A percentile compares a stretch with the other conserved stretches of the same genome.
phyloP scores from a whole-genome alignment of 2,888 invertebrate species.

The Trachelus troglodyta region DNA sequence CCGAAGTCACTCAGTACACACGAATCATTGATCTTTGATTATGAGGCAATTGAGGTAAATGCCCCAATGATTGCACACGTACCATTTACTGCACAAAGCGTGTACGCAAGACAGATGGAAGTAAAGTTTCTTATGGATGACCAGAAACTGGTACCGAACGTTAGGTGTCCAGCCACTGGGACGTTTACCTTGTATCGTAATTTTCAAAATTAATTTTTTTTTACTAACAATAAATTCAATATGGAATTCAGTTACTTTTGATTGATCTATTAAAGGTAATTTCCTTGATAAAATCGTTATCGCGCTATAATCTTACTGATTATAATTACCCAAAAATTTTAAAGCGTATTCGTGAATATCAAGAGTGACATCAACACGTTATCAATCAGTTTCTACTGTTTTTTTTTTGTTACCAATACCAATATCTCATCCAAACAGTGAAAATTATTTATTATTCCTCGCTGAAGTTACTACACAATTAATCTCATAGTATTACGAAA shows the following conservation, averaged over 20 bases:
- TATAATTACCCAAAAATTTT: not conserved
- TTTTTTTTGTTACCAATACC: not conserved
- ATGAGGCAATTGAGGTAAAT: not conserved
- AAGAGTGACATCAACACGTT: not conserved
- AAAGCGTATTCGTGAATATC: not conserved
- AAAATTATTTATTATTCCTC: slow-evolving; percentile 35
- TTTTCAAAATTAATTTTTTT: not conserved
- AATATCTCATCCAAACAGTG: slow-evolving; percentile 20
- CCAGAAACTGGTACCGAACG: too few species aligned
- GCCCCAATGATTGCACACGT: too few species aligned
- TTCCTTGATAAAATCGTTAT: not conserved
- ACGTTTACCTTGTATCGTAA: not conserved
- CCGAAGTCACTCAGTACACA: slow-evolving; percentile 1
- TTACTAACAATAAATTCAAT: not conserved
- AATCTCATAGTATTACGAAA: slow-evolving; percentile 39
- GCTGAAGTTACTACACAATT: slow-evolving; percentile 29
- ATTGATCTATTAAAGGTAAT: not conserved
- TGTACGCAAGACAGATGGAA: too few species aligned
- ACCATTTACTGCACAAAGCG: too few species aligned
- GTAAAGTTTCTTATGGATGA: too few species aligned
- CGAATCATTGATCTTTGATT: not conserved
- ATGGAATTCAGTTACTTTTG: not conserved
- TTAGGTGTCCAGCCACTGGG: too few species aligned
- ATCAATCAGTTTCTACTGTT: not conserved
- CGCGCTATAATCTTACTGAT: not conserved